phyloP scores from a whole-genome alignment of 1,140 invertebrate genomes.

The Euglossa dilemma region DNA sequence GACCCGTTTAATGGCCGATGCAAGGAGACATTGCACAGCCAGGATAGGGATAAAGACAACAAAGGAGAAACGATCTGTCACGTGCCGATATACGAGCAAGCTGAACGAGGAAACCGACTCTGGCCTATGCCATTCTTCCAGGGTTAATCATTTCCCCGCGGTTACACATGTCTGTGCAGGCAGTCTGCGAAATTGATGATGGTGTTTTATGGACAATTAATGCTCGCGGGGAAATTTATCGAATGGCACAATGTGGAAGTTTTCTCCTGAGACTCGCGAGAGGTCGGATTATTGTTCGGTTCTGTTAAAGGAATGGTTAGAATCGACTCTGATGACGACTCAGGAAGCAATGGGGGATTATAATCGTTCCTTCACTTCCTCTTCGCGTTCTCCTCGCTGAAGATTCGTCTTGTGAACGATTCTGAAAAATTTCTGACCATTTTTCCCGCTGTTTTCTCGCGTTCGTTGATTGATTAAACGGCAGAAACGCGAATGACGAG shows the following conservation, averaged over 20 bases:
- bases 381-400: neutral
- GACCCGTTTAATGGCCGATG: constrained; percentile 7
- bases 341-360: neutral
- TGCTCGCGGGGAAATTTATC: neutral
- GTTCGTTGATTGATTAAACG: neutral
- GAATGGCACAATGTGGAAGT: neutral
- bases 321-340: neutral
- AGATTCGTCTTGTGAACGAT: neutral
- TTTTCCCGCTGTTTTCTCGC: neutral
- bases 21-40: neutral
- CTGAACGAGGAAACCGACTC: neutral
- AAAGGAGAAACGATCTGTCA: neutral
- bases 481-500: neutral
- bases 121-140: neutral
- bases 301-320: too few species aligned
- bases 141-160: neutral
- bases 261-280: neutral
- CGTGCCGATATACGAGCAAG: neutral
- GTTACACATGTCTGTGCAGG: neutral
- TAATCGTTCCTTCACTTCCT: neutral
- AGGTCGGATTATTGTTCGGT: neutral
- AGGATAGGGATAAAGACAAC: neutral
- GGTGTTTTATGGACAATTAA: constrained; percentile 29
- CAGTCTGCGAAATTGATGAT: constrained; percentile 11
- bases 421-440: neutral